Percentiles rank a stretch among this genome's conserved stretches.
These are phyloP conservation scores for Serrognathus titanus DNA, from an alignment of 2,888 invertebrate species.

Conservation along the genomic window DNA sequence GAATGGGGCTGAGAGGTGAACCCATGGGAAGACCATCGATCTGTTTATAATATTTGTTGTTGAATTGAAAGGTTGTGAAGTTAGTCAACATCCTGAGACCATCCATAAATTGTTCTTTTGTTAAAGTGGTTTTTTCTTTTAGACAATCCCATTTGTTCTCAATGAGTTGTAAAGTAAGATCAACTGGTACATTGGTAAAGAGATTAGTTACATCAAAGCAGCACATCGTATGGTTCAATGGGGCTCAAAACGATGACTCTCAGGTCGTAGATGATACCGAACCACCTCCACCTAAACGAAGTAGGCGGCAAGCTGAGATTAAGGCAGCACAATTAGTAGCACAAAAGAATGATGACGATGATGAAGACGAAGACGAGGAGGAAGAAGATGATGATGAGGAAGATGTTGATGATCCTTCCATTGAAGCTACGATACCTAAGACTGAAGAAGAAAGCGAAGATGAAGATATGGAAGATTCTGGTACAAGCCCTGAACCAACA, in stretches of 20 bases:
- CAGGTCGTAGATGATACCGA: conserved; percentile 19
- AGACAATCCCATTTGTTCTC: no score
- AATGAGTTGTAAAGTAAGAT: no score
- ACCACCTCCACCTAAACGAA: conserved; percentile 37
- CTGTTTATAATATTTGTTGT: no score
- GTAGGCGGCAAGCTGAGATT: conserved; percentile 37
- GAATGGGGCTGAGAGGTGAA: no score
- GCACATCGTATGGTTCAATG: not conserved
- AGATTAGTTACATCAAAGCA: no score
- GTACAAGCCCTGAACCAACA: conserved; percentile 36
- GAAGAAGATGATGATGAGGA: conserved; percentile 38
- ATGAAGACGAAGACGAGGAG: conserved; percentile 22
- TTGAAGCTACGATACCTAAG: conserved; percentile 34
- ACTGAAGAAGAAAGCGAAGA: conserved; percentile 43
- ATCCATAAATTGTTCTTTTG: no score
- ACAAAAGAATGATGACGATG: conserved; percentile 30
- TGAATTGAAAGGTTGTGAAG: no score
- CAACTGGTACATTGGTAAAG: no score
- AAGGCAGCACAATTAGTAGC: conserved; percentile 35
- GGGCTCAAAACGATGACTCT: conserved; percentile 1
- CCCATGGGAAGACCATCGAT: no score
- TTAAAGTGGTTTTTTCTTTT: no score
- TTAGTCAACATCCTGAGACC: no score
- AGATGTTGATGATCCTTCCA: conserved; percentile 31
- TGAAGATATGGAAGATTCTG: conserved; percentile 33